These are phyloP conservation scores for Gallinago undulata DNA, from an alignment of 2,113 vertebrate genomes.

Conservation along the genomic window DNA sequence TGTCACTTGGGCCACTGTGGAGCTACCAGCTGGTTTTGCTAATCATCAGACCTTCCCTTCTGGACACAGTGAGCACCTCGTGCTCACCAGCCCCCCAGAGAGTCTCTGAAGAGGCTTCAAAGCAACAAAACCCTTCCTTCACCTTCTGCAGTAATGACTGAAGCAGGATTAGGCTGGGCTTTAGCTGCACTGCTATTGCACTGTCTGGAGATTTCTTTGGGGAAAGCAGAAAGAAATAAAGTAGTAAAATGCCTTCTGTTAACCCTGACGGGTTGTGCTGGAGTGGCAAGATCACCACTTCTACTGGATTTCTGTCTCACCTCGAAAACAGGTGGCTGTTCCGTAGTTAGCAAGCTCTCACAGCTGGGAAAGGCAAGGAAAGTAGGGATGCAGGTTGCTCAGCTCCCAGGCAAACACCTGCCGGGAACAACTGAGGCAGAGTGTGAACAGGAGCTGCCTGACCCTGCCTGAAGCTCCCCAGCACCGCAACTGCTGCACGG, in stretches of 20 bases:
- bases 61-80: accelerated
- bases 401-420: accelerated
- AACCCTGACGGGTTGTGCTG: not conserved
- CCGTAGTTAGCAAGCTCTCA: too few species aligned
- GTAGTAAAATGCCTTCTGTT: not conserved
- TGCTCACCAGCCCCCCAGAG: not conserved
- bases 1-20: accelerated
- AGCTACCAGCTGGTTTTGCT: not conserved
- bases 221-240: not conserved
- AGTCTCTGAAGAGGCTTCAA: not conserved
- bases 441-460: accelerated
- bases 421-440: too few species aligned
- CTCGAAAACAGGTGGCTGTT: not conserved
- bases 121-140: not conserved
- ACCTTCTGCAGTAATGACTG: not conserved
- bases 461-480: not conserved
- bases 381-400: accelerated
- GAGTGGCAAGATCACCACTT: too few species aligned
- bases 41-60: not conserved
- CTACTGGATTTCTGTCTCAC: not conserved
- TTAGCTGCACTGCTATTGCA: not conserved
- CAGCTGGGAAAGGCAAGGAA: not conserved
- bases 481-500: accelerated
- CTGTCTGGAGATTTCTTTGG: not conserved
- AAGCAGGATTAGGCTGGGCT: not conserved